Conservation (phyloP, 2,888 invertebrate genomes). For the Apotomis capreana region DNA sequence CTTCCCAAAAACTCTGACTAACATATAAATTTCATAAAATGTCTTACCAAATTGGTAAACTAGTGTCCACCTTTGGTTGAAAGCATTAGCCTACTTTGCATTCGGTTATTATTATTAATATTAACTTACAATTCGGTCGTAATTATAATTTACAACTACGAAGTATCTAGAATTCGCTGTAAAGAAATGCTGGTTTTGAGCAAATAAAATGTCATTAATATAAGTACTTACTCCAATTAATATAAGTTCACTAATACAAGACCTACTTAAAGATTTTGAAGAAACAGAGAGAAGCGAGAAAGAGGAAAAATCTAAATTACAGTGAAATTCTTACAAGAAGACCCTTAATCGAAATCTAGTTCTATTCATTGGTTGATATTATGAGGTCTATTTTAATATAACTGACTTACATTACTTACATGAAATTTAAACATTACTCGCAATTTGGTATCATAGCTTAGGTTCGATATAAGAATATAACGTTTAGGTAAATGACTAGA, state of each 20-base stretch:
- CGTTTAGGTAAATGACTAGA: constrained; percentile 76
- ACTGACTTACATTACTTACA: constrained; percentile 46
- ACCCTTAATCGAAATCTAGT: constrained; percentile 46
- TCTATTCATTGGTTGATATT: constrained; percentile 70
- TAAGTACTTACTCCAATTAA: constrained; percentile 30
- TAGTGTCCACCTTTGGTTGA: constrained; percentile 64
- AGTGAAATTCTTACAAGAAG: constrained; percentile 20
- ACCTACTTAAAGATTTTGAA: constrained; percentile 24
- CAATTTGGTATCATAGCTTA: constrained; percentile 75
- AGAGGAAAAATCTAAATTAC: constrained; percentile 9
- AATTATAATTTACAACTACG: constrained; percentile 54
- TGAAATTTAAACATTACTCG: constrained; percentile 50
- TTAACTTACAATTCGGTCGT: constrained; percentile 51
- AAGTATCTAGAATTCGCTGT: constrained; percentile 63
- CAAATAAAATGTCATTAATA: constrained; percentile 68
- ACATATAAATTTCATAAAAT: constrained; percentile 53
- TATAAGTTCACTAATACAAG: constrained; percentile 22
- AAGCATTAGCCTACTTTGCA: constrained; percentile 47
- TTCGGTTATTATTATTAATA: constrained; percentile 47
- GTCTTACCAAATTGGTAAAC: constrained; percentile 59
- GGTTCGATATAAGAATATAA: constrained; percentile 60
- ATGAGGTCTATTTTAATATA: constrained; percentile 55
- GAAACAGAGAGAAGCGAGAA: constrained; percentile 23
- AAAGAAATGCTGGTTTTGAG: constrained; percentile 81
- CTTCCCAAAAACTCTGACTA: constrained; percentile 45